These are phyloP conservation scores for Neodiprion lecontei DNA, from an alignment of 1,140 invertebrate genomes.

Conservation along the genomic window DNA sequence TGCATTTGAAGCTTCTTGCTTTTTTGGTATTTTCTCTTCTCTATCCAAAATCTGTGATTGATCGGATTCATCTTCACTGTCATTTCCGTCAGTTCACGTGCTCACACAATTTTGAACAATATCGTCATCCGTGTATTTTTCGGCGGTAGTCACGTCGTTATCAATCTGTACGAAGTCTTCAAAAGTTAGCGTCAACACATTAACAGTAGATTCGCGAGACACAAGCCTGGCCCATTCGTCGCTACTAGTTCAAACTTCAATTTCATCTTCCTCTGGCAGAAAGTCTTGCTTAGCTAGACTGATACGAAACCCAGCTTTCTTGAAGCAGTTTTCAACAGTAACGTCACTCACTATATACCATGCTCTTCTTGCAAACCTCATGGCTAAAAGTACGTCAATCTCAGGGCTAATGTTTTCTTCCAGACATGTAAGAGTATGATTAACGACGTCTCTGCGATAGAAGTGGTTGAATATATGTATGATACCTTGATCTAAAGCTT, in stretches of 20 bases:
- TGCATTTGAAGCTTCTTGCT: conserved; percentile 26
- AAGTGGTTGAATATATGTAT: conserved; percentile 49
- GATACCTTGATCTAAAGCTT: conserved; percentile 61
- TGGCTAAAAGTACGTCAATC: conserved; percentile 33
- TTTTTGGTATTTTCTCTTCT: conserved; percentile 26
- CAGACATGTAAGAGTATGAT: conserved; percentile 41
- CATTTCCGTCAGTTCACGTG: conserved; percentile 17
- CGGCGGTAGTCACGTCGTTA: conserved; percentile 24
- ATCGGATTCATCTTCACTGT: conserved; percentile 22
- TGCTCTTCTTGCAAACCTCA: conserved; percentile 35
- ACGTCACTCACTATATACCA: conserved; percentile 34
- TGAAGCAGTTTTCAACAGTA: conserved; percentile 38
- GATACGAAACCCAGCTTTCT: conserved; percentile 30
- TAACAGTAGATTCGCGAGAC: conserved; percentile 15
- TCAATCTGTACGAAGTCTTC: conserved; percentile 28
- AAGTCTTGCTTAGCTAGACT: conserved; percentile 25
- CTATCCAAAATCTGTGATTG: conserved; percentile 18
- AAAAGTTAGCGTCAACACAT: conserved; percentile 22
- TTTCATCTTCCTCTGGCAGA: conserved; percentile 28
- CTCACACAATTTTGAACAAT: conserved; percentile 24
- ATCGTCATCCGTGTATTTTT: conserved; percentile 26
- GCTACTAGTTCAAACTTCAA: conserved; percentile 31
- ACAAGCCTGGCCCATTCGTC: conserved; percentile 32
- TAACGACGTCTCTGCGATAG: conserved; percentile 38
- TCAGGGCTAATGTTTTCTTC: conserved; percentile 32